A percentile compares a stretch with the other conserved stretches of the same genome.
These are phyloP conservation scores for Tetropium fuscum DNA, from an alignment of 2,888 invertebrate genomes.

Conservation along the genomic window DNA sequence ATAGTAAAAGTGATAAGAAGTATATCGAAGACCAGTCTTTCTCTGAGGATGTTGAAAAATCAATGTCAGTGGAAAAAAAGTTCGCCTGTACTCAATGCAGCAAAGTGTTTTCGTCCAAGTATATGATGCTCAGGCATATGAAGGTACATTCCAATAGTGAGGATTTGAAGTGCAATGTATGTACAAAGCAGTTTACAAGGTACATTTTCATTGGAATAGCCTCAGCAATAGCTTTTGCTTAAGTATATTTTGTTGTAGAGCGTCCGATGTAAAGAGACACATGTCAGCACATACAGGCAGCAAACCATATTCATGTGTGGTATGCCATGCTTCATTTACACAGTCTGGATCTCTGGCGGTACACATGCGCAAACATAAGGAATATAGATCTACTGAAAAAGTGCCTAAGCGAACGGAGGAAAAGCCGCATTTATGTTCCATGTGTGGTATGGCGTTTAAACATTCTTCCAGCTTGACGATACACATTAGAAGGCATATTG, in stretches of 20 bases:
- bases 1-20: conserved; percentile 11
- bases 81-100: conserved; percentile 45
- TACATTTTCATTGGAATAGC: conserved; percentile 18
- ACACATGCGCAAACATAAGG: conserved; percentile 47
- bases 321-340: conserved; percentile 50
- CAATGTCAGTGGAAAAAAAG: not conserved
- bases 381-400: conserved; percentile 30
- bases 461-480: conserved; percentile 53
- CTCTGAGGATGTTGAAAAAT: conserved; percentile 11
- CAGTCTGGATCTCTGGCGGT: conserved; percentile 51
- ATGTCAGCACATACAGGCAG: conserved; percentile 52
- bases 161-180: conserved; percentile 47
- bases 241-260: conserved; percentile 36
- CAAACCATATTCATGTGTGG: conserved; percentile 49
- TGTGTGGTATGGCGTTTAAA: conserved; percentile 57
- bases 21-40: conserved; percentile 23
- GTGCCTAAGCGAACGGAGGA: conserved; percentile 30
- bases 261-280: conserved; percentile 54
- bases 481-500: conserved; percentile 54
- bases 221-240: no score
- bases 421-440: conserved; percentile 52
- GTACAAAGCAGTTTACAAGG: conserved; percentile 47
- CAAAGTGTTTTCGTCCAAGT: conserved; percentile 45
- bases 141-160: conserved; percentile 45
- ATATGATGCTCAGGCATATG: conserved; percentile 49